These are phyloP conservation scores for Belonocnema kinseyi DNA, from an alignment of 1,140 invertebrate genomes.

Conservation along the genomic window DNA sequence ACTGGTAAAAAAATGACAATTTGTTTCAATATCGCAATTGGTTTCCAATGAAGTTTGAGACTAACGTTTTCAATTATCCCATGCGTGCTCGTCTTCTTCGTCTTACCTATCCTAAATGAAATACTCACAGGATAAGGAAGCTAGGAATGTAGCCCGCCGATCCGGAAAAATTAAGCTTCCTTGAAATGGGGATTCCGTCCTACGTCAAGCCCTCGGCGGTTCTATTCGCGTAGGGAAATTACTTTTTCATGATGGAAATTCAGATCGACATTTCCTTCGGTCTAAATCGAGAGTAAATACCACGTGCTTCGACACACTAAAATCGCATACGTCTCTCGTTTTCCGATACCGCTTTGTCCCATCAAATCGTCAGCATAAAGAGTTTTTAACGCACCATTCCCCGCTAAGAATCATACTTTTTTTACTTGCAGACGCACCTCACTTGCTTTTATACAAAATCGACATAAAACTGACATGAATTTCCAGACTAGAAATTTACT, in stretches of 20 bases:
- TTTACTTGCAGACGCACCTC: slow-evolving; percentile 28
- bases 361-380: neutral
- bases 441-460: neutral
- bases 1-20: too few relatives aligned
- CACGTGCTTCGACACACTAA: slow-evolving; percentile 9
- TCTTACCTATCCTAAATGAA: neutral
- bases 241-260: slow-evolving; percentile 26
- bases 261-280: slow-evolving; percentile 39
- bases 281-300: slow-evolving; percentile 49
- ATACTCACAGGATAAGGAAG: neutral
- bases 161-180: slow-evolving; percentile 14
- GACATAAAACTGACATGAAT: neutral
- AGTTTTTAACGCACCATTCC: slow-evolving; percentile 58
- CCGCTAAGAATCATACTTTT: slow-evolving; percentile 61
- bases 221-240: slow-evolving; percentile 22
- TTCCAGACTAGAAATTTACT: neutral
- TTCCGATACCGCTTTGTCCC: slow-evolving; percentile 22
- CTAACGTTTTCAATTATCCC: too few relatives aligned
- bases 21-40: too few relatives aligned
- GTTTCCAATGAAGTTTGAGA: too few relatives aligned
- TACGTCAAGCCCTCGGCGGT: slow-evolving; percentile 11
- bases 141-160: neutral
- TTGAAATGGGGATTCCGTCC: slow-evolving; percentile 12
- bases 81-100: neutral
- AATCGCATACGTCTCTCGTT: slow-evolving; percentile 17